Base-by-base conservation (phyloP, 2,797 vertebrate genomes). In the Tangara arthus region DNA sequence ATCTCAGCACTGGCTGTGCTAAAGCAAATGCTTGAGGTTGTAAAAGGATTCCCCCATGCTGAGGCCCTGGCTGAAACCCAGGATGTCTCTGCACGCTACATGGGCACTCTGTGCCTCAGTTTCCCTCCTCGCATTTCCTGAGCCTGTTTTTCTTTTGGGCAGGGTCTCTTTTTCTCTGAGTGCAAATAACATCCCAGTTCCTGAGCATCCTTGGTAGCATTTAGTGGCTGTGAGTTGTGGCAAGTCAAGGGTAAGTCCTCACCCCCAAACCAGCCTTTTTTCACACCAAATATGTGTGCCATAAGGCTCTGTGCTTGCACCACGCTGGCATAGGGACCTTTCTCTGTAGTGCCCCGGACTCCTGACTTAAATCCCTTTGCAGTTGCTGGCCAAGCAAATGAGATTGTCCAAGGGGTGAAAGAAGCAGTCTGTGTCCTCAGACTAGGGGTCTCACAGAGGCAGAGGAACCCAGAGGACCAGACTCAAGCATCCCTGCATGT, bases 301-400 rank as follows among this genome's bases (percentile, higher is more conserved):
- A 3, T 6, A 32, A 64, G 37, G 21, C 53, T 75, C 32, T n/a
- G 19, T n/a, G 32, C 21, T 55, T 68, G 20, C 12, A 32, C 19
- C n/a, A n/a, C 0, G 1, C 28, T 53, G 50, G 27, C 42, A 32
- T 10, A 24, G 28, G 37, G 24, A 35, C n/a, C 23, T 44, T 60
- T 15, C 27, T 42, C 21, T 0, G 0, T 13, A 23, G 28, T 41
- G 61, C 57, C 6, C 1, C 3, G 8, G 37, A 4, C 3, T 80
- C 39, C 64, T 63, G 30, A 35, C 39, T 44, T 52, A 50, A 82
- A 80, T 30, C 16, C 17, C 61, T 73, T 24, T 63, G 30, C 28
- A 26, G 2, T 13, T 2, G 1, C 49, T 78, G 35, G 44, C 34
- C 28, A 41, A 59, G 34, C 9, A 66, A 80, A 55, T 22, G 56